Percentiles rank a stretch among this genome's conserved stretches.
phyloP scores from a whole-genome alignment of 2,797 vertebrate species.

The Hipposideros larvatus region DNA sequence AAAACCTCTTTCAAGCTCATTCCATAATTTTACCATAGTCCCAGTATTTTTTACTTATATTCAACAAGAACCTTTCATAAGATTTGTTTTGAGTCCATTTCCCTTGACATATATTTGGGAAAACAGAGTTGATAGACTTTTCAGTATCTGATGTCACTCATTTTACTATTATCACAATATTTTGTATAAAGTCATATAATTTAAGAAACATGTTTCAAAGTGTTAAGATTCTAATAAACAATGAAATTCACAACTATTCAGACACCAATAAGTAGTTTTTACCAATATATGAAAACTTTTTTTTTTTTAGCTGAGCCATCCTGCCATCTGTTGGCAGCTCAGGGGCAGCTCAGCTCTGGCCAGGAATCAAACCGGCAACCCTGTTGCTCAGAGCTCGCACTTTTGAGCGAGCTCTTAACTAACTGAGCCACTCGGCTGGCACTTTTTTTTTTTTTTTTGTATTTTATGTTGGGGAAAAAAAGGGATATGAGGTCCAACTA shows the following conservation, averaged over 20 bases:
- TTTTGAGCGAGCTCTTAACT: no score
- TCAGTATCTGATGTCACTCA: not conserved
- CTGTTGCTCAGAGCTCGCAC: no score
- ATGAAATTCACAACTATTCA: slow-evolving; percentile 10
- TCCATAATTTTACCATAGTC: not conserved
- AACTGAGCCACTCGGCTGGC: no score
- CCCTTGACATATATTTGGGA: slow-evolving; percentile 39
- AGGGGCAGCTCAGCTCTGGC: no score
- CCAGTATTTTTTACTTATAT: not conserved
- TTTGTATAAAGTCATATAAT: slow-evolving; percentile 9
- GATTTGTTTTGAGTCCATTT: not conserved
- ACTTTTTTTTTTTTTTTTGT: not conserved
- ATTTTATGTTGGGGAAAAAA: not conserved
- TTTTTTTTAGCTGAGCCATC: not conserved
- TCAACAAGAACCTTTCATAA: not conserved
- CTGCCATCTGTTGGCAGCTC: no score
- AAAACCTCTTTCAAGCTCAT: not conserved
- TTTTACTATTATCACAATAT: slow-evolving; percentile 30
- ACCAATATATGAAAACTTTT: not conserved
- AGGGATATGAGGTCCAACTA: not conserved
- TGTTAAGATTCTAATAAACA: not conserved
- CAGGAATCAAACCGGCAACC: no score
- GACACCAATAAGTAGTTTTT: not conserved
- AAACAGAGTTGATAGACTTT: not conserved
- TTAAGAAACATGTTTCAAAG: slow-evolving; percentile 9